phyloP scores from a whole-genome alignment of 2,113 vertebrate species.

The Condylura cristata region DNA sequence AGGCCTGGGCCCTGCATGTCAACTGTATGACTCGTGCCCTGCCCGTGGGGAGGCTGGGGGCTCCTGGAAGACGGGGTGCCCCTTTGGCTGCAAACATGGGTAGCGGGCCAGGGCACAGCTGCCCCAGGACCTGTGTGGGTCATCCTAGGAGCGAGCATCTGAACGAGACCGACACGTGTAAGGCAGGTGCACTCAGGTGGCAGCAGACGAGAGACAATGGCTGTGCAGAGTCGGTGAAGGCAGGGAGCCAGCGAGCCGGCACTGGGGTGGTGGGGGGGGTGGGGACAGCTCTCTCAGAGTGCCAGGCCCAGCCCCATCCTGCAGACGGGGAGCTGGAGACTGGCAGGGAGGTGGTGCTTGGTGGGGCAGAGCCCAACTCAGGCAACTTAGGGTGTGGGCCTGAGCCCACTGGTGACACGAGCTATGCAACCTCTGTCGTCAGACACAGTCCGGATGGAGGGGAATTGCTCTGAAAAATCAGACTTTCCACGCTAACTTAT shows the following conservation, averaged over 20 bases:
- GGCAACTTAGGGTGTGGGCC: too few relatives aligned
- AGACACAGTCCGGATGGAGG: too few relatives aligned
- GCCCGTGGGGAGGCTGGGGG: too few relatives aligned
- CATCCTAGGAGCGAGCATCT: neutral
- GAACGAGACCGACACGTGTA: neutral
- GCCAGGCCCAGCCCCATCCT: neutral
- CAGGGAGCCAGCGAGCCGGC: neutral
- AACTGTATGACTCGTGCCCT: too few relatives aligned
- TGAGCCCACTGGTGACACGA: too few relatives aligned
- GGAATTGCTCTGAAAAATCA: too few relatives aligned
- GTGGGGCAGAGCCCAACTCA: neutral
- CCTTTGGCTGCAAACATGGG: neutral
- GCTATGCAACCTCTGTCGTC: too few relatives aligned
- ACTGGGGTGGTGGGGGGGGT: neutral
- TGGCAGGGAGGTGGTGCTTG: neutral
- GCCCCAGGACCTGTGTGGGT: neutral
- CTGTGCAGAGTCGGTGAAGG: neutral
- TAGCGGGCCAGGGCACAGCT: neutral
- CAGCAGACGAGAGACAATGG: neutral
- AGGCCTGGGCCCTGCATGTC: too few relatives aligned
- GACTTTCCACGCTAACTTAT: too few relatives aligned
- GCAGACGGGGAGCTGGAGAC: neutral
- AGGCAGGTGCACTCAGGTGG: neutral
- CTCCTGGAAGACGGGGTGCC: neutral
- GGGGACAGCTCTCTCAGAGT: neutral